Conservation (phyloP, 1,140 invertebrate species). For the Grapholita molesta region DNA sequence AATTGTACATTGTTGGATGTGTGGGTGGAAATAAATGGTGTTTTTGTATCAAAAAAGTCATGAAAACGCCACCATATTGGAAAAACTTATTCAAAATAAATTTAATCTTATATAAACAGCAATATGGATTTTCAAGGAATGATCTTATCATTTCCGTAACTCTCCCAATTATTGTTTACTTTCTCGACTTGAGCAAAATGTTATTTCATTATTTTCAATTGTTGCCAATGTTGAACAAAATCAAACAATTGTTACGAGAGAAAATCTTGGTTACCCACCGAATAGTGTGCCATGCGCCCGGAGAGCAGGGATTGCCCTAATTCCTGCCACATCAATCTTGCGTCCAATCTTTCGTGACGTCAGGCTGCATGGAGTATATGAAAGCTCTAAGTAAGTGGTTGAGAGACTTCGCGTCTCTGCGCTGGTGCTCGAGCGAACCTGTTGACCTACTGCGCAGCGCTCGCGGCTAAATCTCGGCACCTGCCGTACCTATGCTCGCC, state of each 20-base stretch:
- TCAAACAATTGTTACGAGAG: neutral
- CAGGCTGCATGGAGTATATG: constrained; percentile 19
- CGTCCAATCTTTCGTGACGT: constrained; percentile 14
- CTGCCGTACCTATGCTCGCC: constrained; percentile 35
- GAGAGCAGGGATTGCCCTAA: constrained; percentile 5
- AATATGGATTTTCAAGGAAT: neutral
- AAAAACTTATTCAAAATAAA: too few species aligned
- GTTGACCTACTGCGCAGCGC: constrained; percentile 60
- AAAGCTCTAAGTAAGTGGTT: constrained; percentile 57
- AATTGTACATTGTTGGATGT: neutral
- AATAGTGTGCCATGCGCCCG: neutral
- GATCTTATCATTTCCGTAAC: neutral
- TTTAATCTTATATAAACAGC: too few species aligned
- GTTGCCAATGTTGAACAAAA: neutral
- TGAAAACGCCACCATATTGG: too few species aligned
- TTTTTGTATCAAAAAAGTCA: too few species aligned
- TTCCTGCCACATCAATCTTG: constrained; percentile 16
- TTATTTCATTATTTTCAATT: neutral
- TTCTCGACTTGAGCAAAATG: neutral
- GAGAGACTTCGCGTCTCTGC: constrained; percentile 49
- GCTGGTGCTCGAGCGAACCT: constrained; percentile 55
- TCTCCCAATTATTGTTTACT: neutral
- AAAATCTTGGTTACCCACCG: constrained; percentile 1
- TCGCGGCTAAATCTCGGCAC: constrained; percentile 51
- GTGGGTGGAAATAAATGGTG: neutral